Percentiles rank a stretch among this genome's conserved stretches.
Evolutionary conservation across 2,888 invertebrate genomes (phyloP).

Genomic region (Caenorhabditis imperialis): DNA sequence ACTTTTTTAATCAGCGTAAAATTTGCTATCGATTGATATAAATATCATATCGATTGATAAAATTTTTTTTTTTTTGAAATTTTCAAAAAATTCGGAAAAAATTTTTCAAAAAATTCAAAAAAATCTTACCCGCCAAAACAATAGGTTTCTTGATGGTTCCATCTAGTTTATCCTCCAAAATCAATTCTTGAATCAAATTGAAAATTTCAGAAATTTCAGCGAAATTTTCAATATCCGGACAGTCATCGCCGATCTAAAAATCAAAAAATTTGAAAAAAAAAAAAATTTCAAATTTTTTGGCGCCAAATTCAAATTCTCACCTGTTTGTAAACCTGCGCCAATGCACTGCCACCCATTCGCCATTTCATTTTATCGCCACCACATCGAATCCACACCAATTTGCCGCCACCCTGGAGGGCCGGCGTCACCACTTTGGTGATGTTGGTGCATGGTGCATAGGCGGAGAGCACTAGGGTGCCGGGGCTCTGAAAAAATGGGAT

Average conservation of each 20-base stretch:
- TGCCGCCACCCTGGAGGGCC: slow-evolving; percentile 83
- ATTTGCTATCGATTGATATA: no score
- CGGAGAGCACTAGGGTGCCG: slow-evolving; percentile 93
- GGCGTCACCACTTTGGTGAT: slow-evolving; percentile 90
- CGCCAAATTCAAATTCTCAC: slow-evolving; percentile 32
- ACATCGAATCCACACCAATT: slow-evolving; percentile 67
- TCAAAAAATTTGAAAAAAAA: slow-evolving; percentile 6
- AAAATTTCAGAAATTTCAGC: slow-evolving; percentile 86
- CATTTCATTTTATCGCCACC: slow-evolving; percentile 13
- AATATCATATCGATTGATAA: neutral
- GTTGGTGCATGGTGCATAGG: slow-evolving; percentile 95
- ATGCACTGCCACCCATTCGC: slow-evolving; percentile 91
- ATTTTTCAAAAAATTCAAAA: neutral
- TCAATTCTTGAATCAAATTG: slow-evolving; percentile 87
- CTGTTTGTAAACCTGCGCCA: slow-evolving; percentile 91
- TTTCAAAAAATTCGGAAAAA: no score
- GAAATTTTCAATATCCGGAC: slow-evolving; percentile 87
- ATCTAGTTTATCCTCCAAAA: slow-evolving; percentile 7
- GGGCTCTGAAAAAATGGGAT: slow-evolving; percentile 81
- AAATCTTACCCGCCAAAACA: slow-evolving; percentile 55
- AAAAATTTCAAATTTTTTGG: neutral
- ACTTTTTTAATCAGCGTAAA: no score
- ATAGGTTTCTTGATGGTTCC: slow-evolving; percentile 45
- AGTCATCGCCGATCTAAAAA: slow-evolving; percentile 83
- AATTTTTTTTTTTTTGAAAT: neutral